Evolutionary conservation across 2,113 vertebrate species (phyloP).

Genomic region (Cheirogaleus medius): DNA sequence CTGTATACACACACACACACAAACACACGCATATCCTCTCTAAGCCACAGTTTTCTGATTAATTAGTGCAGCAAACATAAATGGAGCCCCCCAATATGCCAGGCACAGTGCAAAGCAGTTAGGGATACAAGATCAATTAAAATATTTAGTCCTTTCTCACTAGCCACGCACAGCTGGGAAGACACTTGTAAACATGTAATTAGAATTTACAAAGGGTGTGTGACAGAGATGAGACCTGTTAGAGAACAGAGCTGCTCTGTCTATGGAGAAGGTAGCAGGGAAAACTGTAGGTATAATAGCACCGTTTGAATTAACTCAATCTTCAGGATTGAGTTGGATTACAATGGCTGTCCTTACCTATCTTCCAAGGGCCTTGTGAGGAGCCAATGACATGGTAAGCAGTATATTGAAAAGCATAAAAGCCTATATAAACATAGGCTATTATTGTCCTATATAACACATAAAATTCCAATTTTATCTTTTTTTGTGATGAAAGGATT

Average conservation of each 20-base stretch:
- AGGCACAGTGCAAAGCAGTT: background rate
- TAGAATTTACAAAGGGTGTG: background rate
- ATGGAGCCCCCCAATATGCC: background rate
- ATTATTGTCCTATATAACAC: accelerated
- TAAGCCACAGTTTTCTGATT: background rate
- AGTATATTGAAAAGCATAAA: background rate
- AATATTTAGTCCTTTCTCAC: background rate
- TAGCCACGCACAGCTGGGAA: accelerated
- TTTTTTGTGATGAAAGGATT: background rate
- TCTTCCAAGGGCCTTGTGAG: background rate
- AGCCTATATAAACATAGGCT: background rate
- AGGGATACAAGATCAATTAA: background rate
- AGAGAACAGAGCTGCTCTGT: background rate
- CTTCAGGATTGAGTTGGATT: background rate
- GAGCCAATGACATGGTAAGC: accelerated
- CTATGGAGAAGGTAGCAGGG: accelerated
- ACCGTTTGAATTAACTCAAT: background rate
- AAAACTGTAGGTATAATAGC: background rate
- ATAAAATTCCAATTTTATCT: background rate
- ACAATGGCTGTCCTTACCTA: background rate
- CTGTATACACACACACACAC: too few species aligned
- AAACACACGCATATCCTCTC: background rate
- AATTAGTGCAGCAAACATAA: background rate
- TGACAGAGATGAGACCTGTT: accelerated
- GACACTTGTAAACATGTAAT: background rate